Percentiles rank a stretch among this genome's conserved stretches.
Conservation (phyloP, 1,140 invertebrate genomes). For the Pentalonia nigronervosa region DNA sequence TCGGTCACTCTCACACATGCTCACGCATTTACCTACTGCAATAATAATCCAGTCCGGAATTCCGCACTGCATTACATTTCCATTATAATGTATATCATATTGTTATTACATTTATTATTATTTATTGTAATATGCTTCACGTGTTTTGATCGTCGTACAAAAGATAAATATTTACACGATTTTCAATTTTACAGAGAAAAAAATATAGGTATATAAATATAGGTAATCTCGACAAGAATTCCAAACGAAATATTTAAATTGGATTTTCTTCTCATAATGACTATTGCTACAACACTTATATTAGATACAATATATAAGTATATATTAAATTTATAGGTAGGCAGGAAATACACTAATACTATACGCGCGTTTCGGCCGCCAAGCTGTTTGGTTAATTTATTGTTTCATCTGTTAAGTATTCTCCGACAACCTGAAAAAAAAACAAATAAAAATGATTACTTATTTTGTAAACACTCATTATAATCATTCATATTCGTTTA, state of each 20-base stretch:
- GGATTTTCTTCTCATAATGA: constrained; percentile 27
- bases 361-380: neutral
- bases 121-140: neutral
- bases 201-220: neutral
- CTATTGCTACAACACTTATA: constrained; percentile 8
- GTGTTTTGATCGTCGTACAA: neutral
- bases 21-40: neutral
- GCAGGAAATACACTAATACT: neutral
- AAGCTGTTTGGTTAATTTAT: constrained; percentile 32
- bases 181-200: constrained; percentile 18
- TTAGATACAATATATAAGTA: neutral
- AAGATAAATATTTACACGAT: constrained; percentile 41
- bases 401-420: neutral
- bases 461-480: constrained; percentile 17
- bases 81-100: neutral
- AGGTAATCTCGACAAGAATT: constrained; percentile 1
- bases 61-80: neutral
- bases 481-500: constrained; percentile 13
- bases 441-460: constrained; percentile 5
- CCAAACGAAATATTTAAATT: constrained; percentile 42
- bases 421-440: neutral
- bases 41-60: neutral
- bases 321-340: neutral
- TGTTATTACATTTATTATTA: neutral
- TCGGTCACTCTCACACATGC: neutral